Percentiles rank a stretch among this genome's conserved stretches.
Conservation (phyloP, 2,797 vertebrate genomes). For the Thamnophis elegans region DNA sequence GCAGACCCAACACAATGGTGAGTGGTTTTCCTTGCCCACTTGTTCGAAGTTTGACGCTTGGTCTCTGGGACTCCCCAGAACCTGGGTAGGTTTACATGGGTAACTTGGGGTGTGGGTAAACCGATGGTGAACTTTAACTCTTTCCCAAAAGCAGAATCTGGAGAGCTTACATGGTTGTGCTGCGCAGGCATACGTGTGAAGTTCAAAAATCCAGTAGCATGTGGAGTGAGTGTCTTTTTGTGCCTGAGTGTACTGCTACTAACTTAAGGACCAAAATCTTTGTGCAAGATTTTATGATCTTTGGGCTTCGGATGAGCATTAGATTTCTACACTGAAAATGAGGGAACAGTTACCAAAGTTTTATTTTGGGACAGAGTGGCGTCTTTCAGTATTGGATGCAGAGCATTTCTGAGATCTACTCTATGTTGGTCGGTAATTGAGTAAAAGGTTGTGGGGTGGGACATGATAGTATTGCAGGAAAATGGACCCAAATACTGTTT, state of each 20-base stretch:
- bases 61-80: neutral
- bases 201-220: neutral
- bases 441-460: neutral
- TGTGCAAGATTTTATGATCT: neutral
- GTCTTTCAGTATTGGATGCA: neutral
- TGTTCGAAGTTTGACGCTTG: neutral
- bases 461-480: neutral
- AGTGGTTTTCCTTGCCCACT: conserved; percentile 12
- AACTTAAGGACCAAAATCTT: neutral
- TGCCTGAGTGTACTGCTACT: neutral
- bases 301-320: neutral
- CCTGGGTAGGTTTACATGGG: neutral
- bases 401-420: neutral
- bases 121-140: neutral
- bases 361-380: neutral
- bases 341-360: neutral
- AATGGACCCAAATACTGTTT: neutral
- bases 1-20: conserved; percentile 37
- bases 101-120: neutral
- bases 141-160: neutral
- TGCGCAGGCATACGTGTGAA: too few species aligned
- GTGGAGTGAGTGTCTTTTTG: neutral
- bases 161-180: neutral
- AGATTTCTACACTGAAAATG: neutral
- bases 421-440: neutral